These are phyloP conservation scores for Anolis carolinensis DNA, from an alignment of 2,113 vertebrate genomes.

Conservation along the genomic window DNA sequence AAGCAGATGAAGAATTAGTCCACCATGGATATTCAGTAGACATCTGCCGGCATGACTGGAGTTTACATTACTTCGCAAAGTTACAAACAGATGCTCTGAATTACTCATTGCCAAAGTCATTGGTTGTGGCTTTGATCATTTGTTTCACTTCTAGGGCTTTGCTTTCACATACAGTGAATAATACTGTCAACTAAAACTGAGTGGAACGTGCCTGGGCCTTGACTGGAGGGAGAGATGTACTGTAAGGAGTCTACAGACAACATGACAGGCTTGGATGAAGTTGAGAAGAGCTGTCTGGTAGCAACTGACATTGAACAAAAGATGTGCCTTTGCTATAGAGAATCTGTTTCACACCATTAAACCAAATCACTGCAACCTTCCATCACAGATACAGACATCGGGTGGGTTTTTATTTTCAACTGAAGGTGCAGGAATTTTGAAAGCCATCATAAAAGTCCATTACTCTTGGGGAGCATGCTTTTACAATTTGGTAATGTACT, in stretches of 20 bases:
- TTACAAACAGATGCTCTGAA: conserved; percentile 28
- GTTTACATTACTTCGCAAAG: conserved; percentile 47
- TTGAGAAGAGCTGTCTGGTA: background rate
- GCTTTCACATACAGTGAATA: background rate
- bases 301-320: background rate
- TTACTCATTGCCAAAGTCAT: conserved; percentile 31
- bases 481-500: conserved; percentile 43
- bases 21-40: conserved; percentile 46
- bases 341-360: background rate
- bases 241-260: background rate
- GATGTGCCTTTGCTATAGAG: fast-evolving
- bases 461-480: conserved; percentile 33
- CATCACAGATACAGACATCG: background rate
- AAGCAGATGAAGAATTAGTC: conserved; percentile 43
- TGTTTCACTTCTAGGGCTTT: conserved; percentile 36
- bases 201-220: background rate
- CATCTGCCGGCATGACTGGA: conserved; percentile 36
- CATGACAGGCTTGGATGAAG: background rate
- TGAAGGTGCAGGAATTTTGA: conserved; percentile 18
- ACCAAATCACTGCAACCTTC: background rate
- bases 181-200: background rate
- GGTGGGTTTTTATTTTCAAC: conserved; percentile 1
- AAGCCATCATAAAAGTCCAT: background rate
- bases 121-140: conserved; percentile 44
- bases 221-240: background rate